Evolutionary conservation across 2,888 invertebrate genomes (phyloP), one percentile per base, ranked within the genome.

Genomic region (Bursaphelenchus okinawaensis): DNA sequence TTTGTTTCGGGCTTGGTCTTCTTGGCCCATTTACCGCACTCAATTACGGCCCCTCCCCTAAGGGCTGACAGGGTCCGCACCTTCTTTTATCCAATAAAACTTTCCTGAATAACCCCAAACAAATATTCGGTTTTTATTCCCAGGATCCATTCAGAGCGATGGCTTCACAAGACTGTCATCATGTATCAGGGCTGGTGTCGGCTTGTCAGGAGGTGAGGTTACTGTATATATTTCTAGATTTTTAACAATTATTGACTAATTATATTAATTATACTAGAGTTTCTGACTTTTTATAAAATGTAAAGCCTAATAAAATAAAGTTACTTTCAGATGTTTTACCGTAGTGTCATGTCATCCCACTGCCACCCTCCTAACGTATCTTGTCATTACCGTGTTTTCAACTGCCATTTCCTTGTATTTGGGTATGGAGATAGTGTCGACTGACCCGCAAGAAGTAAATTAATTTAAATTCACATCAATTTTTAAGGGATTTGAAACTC

Each of bases 401-500:
- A 50, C 60, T 12, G 60, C 9, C n/a, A 29, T 29, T 8, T 31
- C 50, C 50, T 9, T 59, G 31, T 40, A 59, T 27, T 59, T 50
- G 16, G 60, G 60, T 3, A 26, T 59, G 52, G 20, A 40, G 12
- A 59, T 50, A 16, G 51, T 59, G 20, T 59, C 60, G 12, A 31
- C 23, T 22, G 51, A 59, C 40, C 60, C 60, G 16, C 60, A 59
- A 4, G 51, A 59, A 52, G 60, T 59, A 40, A 4, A 40, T 40
- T 4, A 16, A 40, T 40, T 40, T 40, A n/a, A 40, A 40, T 40
- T 40, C 6, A 12, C 2, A 40, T 40, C 16, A 40, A 40, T 40
- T 1, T 72, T 68, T 28, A 24, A 70, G 70, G 70, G 70, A 12
- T 70, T 70, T 27, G 70, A 70, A 65, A 72, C 70, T 1, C 58